Base-by-base conservation (phyloP, 1,140 invertebrate genomes). In the Dendroctonus valens region DNA sequence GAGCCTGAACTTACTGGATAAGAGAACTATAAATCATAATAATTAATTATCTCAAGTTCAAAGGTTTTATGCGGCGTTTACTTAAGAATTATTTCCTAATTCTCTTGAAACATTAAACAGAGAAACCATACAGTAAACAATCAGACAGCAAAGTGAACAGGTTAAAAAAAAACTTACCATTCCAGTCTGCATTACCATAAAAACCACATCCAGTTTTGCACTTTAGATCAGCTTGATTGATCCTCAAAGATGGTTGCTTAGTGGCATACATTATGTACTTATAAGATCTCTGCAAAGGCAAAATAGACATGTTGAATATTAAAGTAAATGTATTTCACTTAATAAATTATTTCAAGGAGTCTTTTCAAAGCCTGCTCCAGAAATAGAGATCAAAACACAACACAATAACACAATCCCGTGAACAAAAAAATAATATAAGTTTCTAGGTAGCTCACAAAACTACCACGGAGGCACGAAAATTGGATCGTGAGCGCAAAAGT, bases 151-250 rank as follows among this genome's bases (percentile, higher is more conserved):
- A 26, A 26, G 26, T 26, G 26, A 26, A 26, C 1, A 26, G 26
- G 26, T 3, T 26, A 52, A 15, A 55, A n/a, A n/a, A 41, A 48
- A 54, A 69, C 70, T 73, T 70, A 79, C 77, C 85, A 77, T 96
- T 89, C 92, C 96, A 99, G 76, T 96, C 91, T 40, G 92, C 91
- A 81, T 98, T 99, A 14, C 97, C 97, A 80, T 91, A 99, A 83
- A 88, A 99, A 63, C 94, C 95, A 83, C 96, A 99, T 11, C 93
- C 92, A 80, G 92, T 95, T 78, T 93, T 93, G 79, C 97, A 99
- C 71, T 96, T 89, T 66, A 99, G 81, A 80, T 96, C 93, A 59
- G 89, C 86, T 72, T 91, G 88, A 68, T 90, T 88, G 50, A 96
- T 90, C 62, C 92, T 84, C 66, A 92, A 81, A 6, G 86, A 86